Base-by-base conservation (phyloP, 2,888 invertebrate genomes). In the Drosophila infuscata region DNA sequence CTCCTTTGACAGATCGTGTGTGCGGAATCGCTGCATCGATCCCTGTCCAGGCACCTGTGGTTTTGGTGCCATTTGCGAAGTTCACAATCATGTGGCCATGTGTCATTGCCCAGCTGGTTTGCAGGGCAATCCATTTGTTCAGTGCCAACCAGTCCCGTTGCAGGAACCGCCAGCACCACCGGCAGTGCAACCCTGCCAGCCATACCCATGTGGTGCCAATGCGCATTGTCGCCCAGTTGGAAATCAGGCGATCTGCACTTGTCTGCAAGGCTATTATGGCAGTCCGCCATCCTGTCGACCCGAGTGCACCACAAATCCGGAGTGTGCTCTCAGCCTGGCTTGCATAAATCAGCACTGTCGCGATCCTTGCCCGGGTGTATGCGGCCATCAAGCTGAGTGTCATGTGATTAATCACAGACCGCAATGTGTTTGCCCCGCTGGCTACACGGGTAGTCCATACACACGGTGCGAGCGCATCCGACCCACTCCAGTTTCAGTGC, bases 1-100 rank as follows among this genome's bases (percentile, higher is more conserved):
- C 89, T 82, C 95, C 0, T 94, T 94, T 80, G 94, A 95, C 84
- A 93, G 95, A 89, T 95, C 96, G 20, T 96, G 96, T 88, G 95
- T 96, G 43, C 95, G 95, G 88, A 95, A 94, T 83, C 96, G 96
- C 93, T 97, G 97, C 89, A 93, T 93, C 70, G 96, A 97, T 91
- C 97, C 97, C 25, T 97, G 97, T 91, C 93, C 94, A 3, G 95
- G 95, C 70, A 95, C 95, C 25, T 97, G 97, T 90, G 96, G 96
- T 5, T 89, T 93, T 0, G 95, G 95, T 90, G 95, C 97, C 15
- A 94, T 96, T 88, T 97, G 97, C 89, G 94, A 95, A 36, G 96
- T 96, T 3, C 95, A 96, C 43, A 96, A 95, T 86, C 96, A 96
- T 85, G 94, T 95, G 20, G 95, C 96, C 29, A 95, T 95, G 91